Evolutionary conservation across 1,140 invertebrate species (phyloP), one percentile per base, ranked within the genome.

Genomic region (Glomeris maerens): DNA sequence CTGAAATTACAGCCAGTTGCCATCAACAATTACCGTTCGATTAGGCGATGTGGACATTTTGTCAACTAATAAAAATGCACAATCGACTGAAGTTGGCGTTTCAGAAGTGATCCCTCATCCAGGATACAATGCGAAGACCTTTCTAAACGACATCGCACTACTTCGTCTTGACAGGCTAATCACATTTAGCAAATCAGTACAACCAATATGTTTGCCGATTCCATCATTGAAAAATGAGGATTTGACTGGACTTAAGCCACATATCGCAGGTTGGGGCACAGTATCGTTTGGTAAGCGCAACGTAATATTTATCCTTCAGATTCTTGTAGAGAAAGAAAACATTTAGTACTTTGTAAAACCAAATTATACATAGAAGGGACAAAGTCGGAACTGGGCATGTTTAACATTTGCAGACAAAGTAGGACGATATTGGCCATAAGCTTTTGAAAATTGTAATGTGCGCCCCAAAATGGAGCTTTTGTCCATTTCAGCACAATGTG

Each of bases 111-210:
- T 66, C 20, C 59, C 64, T 13, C 78, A 81, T 59, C 55, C 68
- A 1, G 55, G 64, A 26, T 81, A 77, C 57, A 70, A 78, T 60
- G 67, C 68, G n/a, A 70, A 63, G 0, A 47, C 74, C 2, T 76
- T 74, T 53, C 70, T 73, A 50, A 76, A 83, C 57, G 81, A 84
- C 57, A 76, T 83, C 40, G 78, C 77, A 1, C 61, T 84, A 3
- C 65, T 84, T 26, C 61, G 71, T 39, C 55, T 79, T n/a, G 60
- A 73, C 7, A 55, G 54, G n/a, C 64, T 67, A 1, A 70, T 70
- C 5, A 17, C 63, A 21, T 70, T 73, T 25, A 72, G n/a, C 4
- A 3, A 5, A 4, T 47, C 21, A 20, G 23, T 50, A 3, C 20
- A 20, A 3, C 49, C 49, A 45, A 31, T 50, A 2, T 50, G 49